Base-by-base conservation (phyloP, 2,888 invertebrate genomes). In the Phasia obesa region DNA sequence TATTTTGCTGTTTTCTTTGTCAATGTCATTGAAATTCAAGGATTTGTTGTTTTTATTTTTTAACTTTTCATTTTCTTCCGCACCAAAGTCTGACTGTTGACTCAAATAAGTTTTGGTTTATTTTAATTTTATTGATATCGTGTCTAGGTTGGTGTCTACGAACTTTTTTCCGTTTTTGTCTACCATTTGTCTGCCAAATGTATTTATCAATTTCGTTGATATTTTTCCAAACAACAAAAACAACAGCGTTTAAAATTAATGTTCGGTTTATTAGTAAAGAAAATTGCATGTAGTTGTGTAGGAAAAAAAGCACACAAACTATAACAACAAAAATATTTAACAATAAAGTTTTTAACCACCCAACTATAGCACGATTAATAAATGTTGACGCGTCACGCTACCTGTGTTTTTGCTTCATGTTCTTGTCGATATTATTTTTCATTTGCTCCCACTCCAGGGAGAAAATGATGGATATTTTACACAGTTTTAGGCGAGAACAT, bases 111-210 rank as follows among this genome's bases (percentile, higher is more conserved):
- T 53, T 65, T 71, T 78, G 38, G 17, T 71, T 35, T 65, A 19
- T 47, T 35, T 44, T 70, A 13, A 21, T 67, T 70, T 77, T 80
- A 74, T 74, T 69, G 60, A 60, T 69, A 47, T 59, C 65, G 47
- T 80, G 79, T 80, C 79, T 80, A 35, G 60, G 15, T 60, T 67
- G 74, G 11, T 80, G 79, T 80, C 73, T 80, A 49, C 35, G 60
- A 80, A 67, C 35, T 70, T 65, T 62, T 55, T 57, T 57, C 44
- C 35, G 4, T 44, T 62, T 69, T 55, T 69, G 73, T 59, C 75
- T 84, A 81, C 78, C 60, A 27, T 62, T 81, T 80, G 84, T 83
- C 84, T 84, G 80, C 80, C 71, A 75, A 80, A 80, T 60, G 53
- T 21, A 53, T 69, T 74, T 67, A 57, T 35, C 42, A 73, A 71